Evolutionary conservation across 2,113 vertebrate genomes (phyloP).

Genomic region (Phyllostomus discolor): DNA sequence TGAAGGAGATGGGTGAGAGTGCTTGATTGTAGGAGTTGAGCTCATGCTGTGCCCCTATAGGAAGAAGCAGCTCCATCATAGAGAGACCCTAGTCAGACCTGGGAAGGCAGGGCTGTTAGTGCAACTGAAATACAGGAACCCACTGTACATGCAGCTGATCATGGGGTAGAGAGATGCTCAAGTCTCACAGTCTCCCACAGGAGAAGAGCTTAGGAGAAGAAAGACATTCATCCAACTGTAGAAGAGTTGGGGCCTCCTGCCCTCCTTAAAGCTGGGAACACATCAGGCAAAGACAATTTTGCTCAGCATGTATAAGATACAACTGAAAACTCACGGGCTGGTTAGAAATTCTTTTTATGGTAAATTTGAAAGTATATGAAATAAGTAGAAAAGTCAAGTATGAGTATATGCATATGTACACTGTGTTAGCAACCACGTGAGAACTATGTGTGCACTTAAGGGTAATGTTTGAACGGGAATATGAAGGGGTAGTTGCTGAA

Average conservation of each 20-base stretch:
- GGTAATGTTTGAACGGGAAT: background rate
- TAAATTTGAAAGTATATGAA: background rate
- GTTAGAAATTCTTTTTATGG: background rate
- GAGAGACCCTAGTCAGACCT: background rate
- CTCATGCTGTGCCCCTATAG: accelerated
- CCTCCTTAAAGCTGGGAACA: background rate
- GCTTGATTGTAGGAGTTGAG: background rate
- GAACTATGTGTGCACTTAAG: background rate
- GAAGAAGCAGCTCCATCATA: background rate
- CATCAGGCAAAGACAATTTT: background rate
- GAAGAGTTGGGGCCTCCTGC: background rate
- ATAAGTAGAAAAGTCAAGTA: background rate
- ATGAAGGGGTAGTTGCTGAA: background rate
- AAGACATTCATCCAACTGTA: background rate
- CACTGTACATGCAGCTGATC: background rate
- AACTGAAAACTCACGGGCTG: background rate
- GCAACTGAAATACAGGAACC: background rate
- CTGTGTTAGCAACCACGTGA: background rate
- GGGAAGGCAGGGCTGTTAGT: background rate
- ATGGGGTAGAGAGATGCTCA: background rate
- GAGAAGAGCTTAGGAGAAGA: background rate
- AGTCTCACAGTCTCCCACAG: background rate
- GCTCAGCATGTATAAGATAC: background rate
- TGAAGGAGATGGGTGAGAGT: background rate
- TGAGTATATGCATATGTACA: background rate